A percentile compares a stretch with the other conserved stretches of the same genome.
Evolutionary conservation across 2,888 invertebrate genomes (phyloP).

Genomic region (Eupithecia subumbrata): DNA sequence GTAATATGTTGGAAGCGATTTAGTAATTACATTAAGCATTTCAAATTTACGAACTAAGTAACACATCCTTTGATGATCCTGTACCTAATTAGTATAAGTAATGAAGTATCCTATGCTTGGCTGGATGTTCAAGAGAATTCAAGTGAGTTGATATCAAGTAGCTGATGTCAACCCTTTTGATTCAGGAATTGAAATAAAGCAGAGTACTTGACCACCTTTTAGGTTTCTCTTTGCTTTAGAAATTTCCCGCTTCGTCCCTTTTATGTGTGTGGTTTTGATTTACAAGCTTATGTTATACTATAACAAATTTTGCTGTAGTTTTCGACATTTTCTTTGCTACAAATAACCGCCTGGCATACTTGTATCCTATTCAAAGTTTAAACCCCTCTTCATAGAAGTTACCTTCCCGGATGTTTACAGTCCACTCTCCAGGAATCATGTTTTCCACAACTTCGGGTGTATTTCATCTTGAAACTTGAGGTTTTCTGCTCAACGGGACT

Average conservation of each 20-base stretch:
- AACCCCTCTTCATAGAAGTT: slow-evolving; percentile 17
- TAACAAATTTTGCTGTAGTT: background rate
- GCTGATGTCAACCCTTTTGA: slow-evolving; percentile 41
- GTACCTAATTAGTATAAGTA: slow-evolving; percentile 62
- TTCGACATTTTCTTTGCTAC: background rate
- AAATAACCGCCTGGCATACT: background rate
- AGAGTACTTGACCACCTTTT: slow-evolving; percentile 11
- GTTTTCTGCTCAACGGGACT: background rate
- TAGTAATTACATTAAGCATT: slow-evolving; percentile 18
- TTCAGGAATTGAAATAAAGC: slow-evolving; percentile 18
- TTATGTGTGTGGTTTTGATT: slow-evolving; percentile 1
- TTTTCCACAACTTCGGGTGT: slow-evolving; percentile 53
- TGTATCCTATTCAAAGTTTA: background rate
- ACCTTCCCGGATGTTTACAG: slow-evolving; percentile 52
- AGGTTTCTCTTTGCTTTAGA: slow-evolving; percentile 7
- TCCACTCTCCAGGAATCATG: slow-evolving; percentile 52
- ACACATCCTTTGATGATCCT: slow-evolving; percentile 53
- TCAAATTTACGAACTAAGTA: slow-evolving; percentile 28
- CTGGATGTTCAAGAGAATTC: slow-evolving; percentile 58
- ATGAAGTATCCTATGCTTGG: slow-evolving; percentile 61
- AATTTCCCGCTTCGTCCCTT: background rate
- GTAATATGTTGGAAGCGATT: slow-evolving; percentile 2
- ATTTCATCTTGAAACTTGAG: slow-evolving; percentile 34
- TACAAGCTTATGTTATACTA: too few species aligned
- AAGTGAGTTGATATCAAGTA: slow-evolving; percentile 46